Base-by-base conservation (phyloP, 2,888 invertebrate genomes). In the Eudemis profundana region DNA sequence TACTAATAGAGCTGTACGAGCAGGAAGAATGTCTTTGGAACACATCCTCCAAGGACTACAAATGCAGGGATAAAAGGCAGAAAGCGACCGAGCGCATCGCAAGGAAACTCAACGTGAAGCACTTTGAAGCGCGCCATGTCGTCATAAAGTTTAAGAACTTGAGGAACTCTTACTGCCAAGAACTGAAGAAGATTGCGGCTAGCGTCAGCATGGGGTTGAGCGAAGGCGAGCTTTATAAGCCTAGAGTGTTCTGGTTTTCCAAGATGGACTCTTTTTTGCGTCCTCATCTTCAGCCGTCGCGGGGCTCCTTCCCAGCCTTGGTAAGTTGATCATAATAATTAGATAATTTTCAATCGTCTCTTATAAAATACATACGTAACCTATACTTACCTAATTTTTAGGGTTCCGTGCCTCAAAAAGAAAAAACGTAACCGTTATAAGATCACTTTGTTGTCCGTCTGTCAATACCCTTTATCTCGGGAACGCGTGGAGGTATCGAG, bases 91-190 rank as follows among this genome's bases (percentile, higher is more conserved):
- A 76, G 0, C 69, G 75, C 4, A 85, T 89, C 36, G 83, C 87
- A 0, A 57, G 71, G 1, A 74, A 72, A 23, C 71, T 89, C 19
- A 70, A 78, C 54, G 71, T 86, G 7, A 74, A 76, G 0, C 73
- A 82, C 54, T 87, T 89, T 64, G 77, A 74, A 7, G 68, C 74
- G 0, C 69, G 70, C n/a, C 84, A 86, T 60, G 86, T 86, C 0
- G 65, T 79, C 19, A 77, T 79, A 38, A 89, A 89, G 72, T 83
- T 87, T 42, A 88, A 84, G 70, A 89, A 86, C 49, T 47, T 88
- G 2, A 70, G 87, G 38, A 84, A 83, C 63, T 83, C 84, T 0
- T 89, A 86, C 61, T 79, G 79, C 33, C 87, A 87, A 71, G 86
- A 87, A 71, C 36, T 84, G 68, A 84, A 79, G 73, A 89, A 87